Evolutionary conservation across 2,113 vertebrate species (phyloP).

Genomic region (Phaetusa simplex): DNA sequence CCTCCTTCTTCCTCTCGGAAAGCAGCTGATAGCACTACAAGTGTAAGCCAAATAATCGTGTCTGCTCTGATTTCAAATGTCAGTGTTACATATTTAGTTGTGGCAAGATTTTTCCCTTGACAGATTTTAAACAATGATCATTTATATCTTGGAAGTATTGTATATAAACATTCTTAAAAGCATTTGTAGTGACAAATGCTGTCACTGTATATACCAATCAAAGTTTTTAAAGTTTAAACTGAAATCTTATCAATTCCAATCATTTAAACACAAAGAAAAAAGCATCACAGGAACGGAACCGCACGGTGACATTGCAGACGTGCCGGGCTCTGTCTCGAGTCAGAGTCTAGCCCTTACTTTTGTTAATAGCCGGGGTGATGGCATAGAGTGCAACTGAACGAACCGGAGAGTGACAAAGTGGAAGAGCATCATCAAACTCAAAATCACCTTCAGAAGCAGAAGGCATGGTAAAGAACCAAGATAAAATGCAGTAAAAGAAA

Average conservation of each 20-base stretch:
- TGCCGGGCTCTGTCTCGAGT: not conserved
- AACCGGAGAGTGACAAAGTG: not conserved
- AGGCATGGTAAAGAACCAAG: not conserved
- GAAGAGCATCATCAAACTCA: not conserved
- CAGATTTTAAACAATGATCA: slow-evolving; percentile 61
- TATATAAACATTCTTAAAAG: slow-evolving; percentile 40
- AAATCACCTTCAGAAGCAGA: not conserved
- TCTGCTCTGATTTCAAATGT: slow-evolving; percentile 48
- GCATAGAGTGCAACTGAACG: not conserved
- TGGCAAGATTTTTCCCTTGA: slow-evolving; percentile 41
- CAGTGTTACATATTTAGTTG: slow-evolving; percentile 26
- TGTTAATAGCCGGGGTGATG: not conserved
- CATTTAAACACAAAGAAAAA: not conserved
- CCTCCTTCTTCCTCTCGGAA: not conserved
- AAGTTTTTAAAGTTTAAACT: slow-evolving; percentile 47
- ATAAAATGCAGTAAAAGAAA: not conserved
- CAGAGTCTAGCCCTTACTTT: not conserved
- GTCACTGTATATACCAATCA: slow-evolving; percentile 2
- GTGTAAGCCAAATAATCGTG: not conserved
- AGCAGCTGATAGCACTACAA: slow-evolving; percentile 30
- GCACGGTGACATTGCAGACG: not conserved
- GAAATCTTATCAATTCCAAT: slow-evolving; percentile 39
- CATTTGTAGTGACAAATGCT: slow-evolving; percentile 53
- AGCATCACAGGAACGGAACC: not conserved
- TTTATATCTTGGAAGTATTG: slow-evolving; percentile 60